Evolutionary conservation across 2,888 invertebrate species (phyloP).

Genomic region (Pyrrhia umbra): DNA sequence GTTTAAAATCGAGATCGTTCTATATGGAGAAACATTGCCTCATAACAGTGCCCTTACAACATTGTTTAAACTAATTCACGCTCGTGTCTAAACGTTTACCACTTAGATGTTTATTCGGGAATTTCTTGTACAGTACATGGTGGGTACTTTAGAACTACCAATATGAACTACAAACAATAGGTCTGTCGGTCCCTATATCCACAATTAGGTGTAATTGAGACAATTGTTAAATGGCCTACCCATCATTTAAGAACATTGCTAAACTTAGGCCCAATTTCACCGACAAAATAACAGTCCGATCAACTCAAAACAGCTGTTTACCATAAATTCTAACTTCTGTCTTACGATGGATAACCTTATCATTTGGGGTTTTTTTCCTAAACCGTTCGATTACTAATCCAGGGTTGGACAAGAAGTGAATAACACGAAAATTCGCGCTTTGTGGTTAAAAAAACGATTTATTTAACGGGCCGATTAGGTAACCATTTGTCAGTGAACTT

Average conservation of each 20-base stretch:
- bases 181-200: slow-evolving; percentile 11
- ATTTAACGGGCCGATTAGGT: too few species aligned
- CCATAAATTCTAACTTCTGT: too few species aligned
- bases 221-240: slow-evolving; percentile 55
- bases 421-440: too few species aligned
- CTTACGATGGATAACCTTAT: too few species aligned
- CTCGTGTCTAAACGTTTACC: slow-evolving; percentile 24
- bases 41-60: background rate
- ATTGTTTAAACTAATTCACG: background rate
- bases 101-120: background rate
- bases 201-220: slow-evolving; percentile 58
- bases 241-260: background rate
- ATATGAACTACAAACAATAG: slow-evolving; percentile 25
- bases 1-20: too few species aligned
- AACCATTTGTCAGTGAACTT: too few species aligned
- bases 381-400: too few species aligned
- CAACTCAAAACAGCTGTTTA: too few species aligned
- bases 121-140: background rate
- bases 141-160: slow-evolving; percentile 19
- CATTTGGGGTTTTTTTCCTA: too few species aligned
- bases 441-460: too few species aligned
- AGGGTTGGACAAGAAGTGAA: too few species aligned
- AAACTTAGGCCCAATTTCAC: slow-evolving; percentile 13
- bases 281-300: too few species aligned
- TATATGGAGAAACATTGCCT: background rate